phyloP scores from a whole-genome alignment of 1,140 invertebrate genomes.

The Cyrtorhinus lividipennis region DNA sequence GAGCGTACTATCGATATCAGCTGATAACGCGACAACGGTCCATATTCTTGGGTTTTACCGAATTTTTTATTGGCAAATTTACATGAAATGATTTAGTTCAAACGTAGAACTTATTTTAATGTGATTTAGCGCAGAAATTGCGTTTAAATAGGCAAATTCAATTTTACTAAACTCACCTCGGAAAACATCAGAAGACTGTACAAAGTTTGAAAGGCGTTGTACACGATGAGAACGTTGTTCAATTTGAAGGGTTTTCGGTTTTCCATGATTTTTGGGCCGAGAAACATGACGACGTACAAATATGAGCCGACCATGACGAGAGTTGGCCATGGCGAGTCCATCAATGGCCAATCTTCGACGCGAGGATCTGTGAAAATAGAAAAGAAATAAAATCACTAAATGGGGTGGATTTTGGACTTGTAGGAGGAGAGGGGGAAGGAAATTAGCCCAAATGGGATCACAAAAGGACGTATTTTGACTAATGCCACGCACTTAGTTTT shows the following conservation, averaged over 20 bases:
- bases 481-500: neutral
- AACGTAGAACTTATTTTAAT: too few relatives aligned
- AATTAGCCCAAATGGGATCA: neutral
- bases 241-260: slow-evolving; percentile 76
- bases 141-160: too few relatives aligned
- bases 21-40: too few relatives aligned
- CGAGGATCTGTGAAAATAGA: slow-evolving; percentile 53
- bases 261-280: slow-evolving; percentile 75
- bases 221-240: slow-evolving; percentile 60
- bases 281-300: slow-evolving; percentile 59
- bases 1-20: too few relatives aligned
- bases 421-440: neutral
- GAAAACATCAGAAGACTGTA: slow-evolving; percentile 77
- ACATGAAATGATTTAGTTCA: too few relatives aligned
- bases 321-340: slow-evolving; percentile 77
- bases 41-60: too few relatives aligned
- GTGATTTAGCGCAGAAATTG: too few relatives aligned
- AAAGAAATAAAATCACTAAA: too few relatives aligned
- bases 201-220: slow-evolving; percentile 79
- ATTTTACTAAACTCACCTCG: slow-evolving; percentile 56
- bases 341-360: slow-evolving; percentile 77
- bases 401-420: too few relatives aligned
- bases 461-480: too few relatives aligned
- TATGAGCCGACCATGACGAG: slow-evolving; percentile 65
- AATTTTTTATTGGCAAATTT: too few relatives aligned